A percentile compares a stretch with the other conserved stretches of the same genome.
Evolutionary conservation across 2,113 vertebrate species (phyloP).

Genomic region (Synodontis membranacea): DNA sequence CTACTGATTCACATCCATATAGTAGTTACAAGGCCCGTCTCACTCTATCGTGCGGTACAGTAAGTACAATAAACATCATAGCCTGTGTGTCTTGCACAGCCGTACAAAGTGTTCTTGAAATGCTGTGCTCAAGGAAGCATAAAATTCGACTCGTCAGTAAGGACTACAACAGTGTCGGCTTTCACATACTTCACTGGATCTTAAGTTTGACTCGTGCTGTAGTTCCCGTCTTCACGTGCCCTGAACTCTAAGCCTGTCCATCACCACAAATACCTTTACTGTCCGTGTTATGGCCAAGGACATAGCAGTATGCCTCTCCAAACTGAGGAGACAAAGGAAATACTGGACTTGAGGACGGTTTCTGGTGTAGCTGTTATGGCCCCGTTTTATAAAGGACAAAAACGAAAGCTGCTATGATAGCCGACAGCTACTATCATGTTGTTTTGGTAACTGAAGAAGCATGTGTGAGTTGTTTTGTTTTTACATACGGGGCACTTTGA

Average conservation of each 20-base stretch:
- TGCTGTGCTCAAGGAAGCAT: not conserved
- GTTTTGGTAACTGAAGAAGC: not conserved
- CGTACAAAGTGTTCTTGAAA: not conserved
- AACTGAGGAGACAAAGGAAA: constrained; percentile 15
- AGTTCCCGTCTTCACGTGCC: not conserved
- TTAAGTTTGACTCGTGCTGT: constrained; percentile 8
- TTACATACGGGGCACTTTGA: not conserved
- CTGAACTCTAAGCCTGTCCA: constrained; percentile 7
- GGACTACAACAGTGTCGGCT: constrained; percentile 8
- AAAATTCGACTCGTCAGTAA: not conserved
- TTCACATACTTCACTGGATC: not conserved
- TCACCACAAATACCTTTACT: constrained; percentile 27
- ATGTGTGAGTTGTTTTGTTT: not conserved
- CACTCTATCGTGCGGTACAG: not conserved
- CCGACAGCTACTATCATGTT: not conserved
- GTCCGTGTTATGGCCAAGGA: constrained; percentile 13
- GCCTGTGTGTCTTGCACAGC: not conserved
- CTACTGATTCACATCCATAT: not conserved
- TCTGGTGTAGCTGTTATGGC: not conserved
- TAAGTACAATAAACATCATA: not conserved
- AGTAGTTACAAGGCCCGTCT: not conserved
- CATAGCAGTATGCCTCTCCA: constrained; percentile 12
- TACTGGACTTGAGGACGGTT: constrained; percentile 1
- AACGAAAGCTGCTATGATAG: not conserved
- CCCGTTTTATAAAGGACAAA: not conserved